Evolutionary conservation across 1,140 invertebrate genomes (phyloP), one percentile per base, ranked within the genome.

Genomic region (Halictus rubicundus): DNA sequence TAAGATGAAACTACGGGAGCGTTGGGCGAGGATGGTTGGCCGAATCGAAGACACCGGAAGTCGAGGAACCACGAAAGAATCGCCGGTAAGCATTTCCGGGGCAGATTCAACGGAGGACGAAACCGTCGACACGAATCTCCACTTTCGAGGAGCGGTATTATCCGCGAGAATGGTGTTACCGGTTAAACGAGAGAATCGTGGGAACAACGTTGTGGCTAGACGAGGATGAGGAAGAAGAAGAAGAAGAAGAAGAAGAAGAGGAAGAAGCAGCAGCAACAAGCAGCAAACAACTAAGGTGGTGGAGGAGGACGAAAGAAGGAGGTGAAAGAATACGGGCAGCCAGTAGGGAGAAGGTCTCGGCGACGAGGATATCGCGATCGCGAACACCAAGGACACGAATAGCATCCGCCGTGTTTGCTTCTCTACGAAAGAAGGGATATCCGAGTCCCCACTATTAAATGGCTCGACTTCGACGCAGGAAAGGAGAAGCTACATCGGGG

Each of bases 361-460:
- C 46, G 37, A 64, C 70, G 81, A 68, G 68, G 78, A 75, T 80
- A 84, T 77, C 69, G 72, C 42, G 54, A 81, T 76, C 77, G 69
- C 72, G 85, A 74, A 84, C 78, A 87, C 87, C 83, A 85, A 84
- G 87, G 87, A 89, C 84, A 84, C 83, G 89, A 68, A 68, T 54
- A 81, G 54, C 7, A 63, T 9, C 25, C 39, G 37, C 37, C 75
- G 61, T 74, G 61, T 37, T 57, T 49, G 52, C 64, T 59, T 69
- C 21, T 52, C 88, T 87, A 89, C 88, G 87, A 91, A 93, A 91
- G 91, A 92, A 92, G 91, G 90, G 90, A 92, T 91, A 78, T 70
- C 61, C 80, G 81, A 90, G 81, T 90, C 91, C 91, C 92, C 91
- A 92, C 91, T 92, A 92, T 91, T 91, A 89, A 91, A 92, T 90